Base-by-base conservation (phyloP, 2,797 vertebrate species). In the Dermochelys coriacea region DNA sequence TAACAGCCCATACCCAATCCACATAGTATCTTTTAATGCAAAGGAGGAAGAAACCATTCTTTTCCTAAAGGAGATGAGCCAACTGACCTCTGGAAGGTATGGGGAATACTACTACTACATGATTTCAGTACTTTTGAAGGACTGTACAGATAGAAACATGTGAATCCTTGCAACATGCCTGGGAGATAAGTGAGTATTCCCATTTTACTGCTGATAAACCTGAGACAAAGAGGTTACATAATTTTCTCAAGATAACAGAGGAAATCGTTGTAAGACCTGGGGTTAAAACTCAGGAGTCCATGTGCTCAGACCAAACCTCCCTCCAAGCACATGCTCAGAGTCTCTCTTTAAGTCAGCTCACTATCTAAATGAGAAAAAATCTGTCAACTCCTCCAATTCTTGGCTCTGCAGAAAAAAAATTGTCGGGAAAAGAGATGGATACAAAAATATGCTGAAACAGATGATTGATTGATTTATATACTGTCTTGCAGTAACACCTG, bases 21-120 rank as follows among this genome's bases (percentile, higher is more conserved):
- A 98, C 88, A 93, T 88, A 0, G 97, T 99, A 68, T 98, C 98
- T 94, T 99, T 99, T 97, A 98, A 98, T 47, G 98, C 98, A 77
- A 98, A 96, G 80, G 94, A 98, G 88, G 97, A 98, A 91, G 97
- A 95, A 94, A 98, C 98, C 3, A 80, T 98, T 55, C 31, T 90
- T 94, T 98, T 98, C 93, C 91, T 99, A 88, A 99, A 98, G 93
- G 94, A 98, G 18, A 87, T 98, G 95, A 98, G 98, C 88, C 61
- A 11, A 61, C 95, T 93, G 87, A 96, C 98, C 64, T 93, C 87
- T 41, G 96, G 98, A 97, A 99, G 98, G 98, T 98, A 98, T 80
- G 98, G 82, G 45, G 91, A 79, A 87, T 81, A 88, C 37, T 45
- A 1, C 68, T 52, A 68, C 25, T 68, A 49, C 77, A 47, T 29